A percentile compares a stretch with the other conserved stretches of the same genome.
These are phyloP conservation scores for human (Homo sapiens) DNA, from an alignment of 2,113 vertebrate genomes.

Conservation along the genomic window GRCh38 chr1:88923001-88923500, in stretches of 20 bases:
- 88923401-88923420: background rate
- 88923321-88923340: too few relatives aligned
- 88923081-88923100: background rate
- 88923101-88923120: background rate
- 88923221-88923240: background rate
- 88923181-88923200: background rate
- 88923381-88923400: slow-evolving; percentile 72
- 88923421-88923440: slow-evolving; percentile 75
- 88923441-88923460: slow-evolving; percentile 66
- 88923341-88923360: too few relatives aligned
- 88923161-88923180: background rate
- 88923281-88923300: background rate
- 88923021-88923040: background rate
- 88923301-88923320: too few relatives aligned
- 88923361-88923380: slow-evolving; percentile 37
- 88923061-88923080: background rate
- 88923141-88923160: background rate
- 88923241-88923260: background rate
- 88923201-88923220: background rate
- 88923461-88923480: slow-evolving; percentile 65
- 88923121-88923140: slow-evolving; percentile 27
- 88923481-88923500: slow-evolving; percentile 4
- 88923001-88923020: background rate
- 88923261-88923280: background rate
- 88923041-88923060: background rate